Conservation (phyloP, 2,113 vertebrate species). For the Pluvialis apricaria region DNA sequence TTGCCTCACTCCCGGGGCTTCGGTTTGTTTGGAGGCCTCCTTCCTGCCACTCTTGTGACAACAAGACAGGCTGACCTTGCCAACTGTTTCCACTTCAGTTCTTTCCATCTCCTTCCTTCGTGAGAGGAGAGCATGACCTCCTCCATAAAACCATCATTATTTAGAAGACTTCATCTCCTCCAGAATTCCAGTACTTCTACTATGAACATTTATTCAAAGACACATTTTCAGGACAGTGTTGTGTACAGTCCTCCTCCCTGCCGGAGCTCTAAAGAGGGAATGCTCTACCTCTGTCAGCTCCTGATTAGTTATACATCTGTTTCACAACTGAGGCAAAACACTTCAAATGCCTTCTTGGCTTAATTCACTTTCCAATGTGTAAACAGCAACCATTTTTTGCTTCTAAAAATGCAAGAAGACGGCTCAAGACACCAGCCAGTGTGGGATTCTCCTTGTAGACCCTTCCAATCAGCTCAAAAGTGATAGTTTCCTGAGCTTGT, state of each 20-base stretch:
- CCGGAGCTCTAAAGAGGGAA: not conserved
- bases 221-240: not conserved
- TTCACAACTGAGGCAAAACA: not conserved
- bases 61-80: not conserved
- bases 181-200: not conserved
- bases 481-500: not conserved
- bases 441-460: not conserved
- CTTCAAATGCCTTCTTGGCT: not conserved
- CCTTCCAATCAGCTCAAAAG: not conserved
- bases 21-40: not conserved
- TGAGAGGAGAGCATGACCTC: not conserved
- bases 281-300: not conserved
- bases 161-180: not conserved
- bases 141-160: not conserved
- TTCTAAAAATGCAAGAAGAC: too few relatives aligned
- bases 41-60: constrained; percentile 19
- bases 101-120: not conserved
- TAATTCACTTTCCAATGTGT: not conserved
- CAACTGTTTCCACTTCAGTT: not conserved
- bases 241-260: not conserved
- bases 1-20: not conserved
- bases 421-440: not conserved
- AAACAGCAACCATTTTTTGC: not conserved
- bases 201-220: accelerated
- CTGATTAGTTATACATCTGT: not conserved